Evolutionary conservation across 2,797 vertebrate species (phyloP).

Genomic region (Hyperoplus lanceolatus): DNA sequence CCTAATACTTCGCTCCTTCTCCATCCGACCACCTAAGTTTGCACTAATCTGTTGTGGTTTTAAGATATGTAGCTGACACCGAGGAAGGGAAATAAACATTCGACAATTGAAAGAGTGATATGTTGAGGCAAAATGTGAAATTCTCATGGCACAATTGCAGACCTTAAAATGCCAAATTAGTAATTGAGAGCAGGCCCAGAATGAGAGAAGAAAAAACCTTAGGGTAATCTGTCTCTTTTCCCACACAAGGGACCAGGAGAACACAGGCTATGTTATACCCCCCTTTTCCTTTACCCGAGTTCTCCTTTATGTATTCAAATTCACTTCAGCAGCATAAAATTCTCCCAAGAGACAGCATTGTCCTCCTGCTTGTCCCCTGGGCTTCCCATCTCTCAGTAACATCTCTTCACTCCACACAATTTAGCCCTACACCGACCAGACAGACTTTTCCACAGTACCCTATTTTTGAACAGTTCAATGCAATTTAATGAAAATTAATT

Average conservation of each 20-base stretch:
- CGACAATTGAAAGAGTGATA: conserved; percentile 14
- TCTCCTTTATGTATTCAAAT: conserved; percentile 89
- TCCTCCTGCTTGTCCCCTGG: conserved; percentile 86
- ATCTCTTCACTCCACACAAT: conserved; percentile 82
- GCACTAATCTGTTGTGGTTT: conserved; percentile 41
- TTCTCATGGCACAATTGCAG: conserved; percentile 60
- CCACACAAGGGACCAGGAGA: conserved; percentile 77
- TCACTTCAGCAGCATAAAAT: conserved; percentile 89
- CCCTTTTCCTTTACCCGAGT: conserved; percentile 72
- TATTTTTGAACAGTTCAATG: conserved; percentile 75
- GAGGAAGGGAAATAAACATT: conserved; percentile 18
- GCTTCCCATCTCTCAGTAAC: conserved; percentile 83
- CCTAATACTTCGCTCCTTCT: conserved; percentile 27
- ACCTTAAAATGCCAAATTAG: conserved; percentile 74
- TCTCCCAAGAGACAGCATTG: conserved; percentile 87
- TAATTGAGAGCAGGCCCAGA: conserved; percentile 68
- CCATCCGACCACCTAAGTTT: conserved; percentile 33
- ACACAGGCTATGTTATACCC: conserved; percentile 79
- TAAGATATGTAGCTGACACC: conserved; percentile 23
- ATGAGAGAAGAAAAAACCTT: conserved; percentile 42
- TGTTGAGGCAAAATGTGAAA: conserved; percentile 45
- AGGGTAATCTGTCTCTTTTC: conserved; percentile 73
- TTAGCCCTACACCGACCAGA: conserved; percentile 77
- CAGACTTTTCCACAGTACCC: conserved; percentile 51
- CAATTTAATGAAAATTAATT: conserved; percentile 85